Evolutionary conservation across 92 coral and sea anemone genomes (phyloP).

Genomic region (Epizoanthus scotinus): DNA sequence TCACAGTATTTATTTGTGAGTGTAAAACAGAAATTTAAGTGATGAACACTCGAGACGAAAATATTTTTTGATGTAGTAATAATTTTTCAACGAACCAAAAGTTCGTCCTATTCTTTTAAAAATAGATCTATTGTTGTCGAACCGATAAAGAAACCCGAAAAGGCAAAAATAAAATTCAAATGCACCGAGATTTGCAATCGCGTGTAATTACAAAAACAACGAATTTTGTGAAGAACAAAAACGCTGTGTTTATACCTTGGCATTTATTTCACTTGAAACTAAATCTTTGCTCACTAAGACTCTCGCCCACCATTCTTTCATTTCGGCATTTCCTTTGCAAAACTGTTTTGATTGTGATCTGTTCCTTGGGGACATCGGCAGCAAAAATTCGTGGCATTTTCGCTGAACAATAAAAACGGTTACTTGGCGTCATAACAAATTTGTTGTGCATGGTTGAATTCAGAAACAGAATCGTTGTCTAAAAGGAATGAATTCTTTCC

Average conservation of each 20-base stretch:
- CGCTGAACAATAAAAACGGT: not conserved
- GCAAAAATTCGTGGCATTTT: conserved; percentile 11
- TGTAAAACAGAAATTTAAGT: no score
- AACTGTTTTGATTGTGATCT: not conserved
- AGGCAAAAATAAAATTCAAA: not conserved
- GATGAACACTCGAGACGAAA: not conserved
- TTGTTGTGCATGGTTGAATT: no score
- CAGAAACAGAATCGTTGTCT: no score
- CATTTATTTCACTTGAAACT: conserved; percentile 1
- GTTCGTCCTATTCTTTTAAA: not conserved
- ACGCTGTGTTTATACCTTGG: no score
- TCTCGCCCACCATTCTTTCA: not conserved
- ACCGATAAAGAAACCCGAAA: not conserved
- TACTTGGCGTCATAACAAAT: no score
- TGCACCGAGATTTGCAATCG: not conserved
- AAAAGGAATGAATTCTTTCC: no score
- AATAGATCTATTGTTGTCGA: not conserved
- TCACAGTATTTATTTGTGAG: no score
- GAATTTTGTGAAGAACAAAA: conserved; percentile 5
- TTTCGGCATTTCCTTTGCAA: not conserved
- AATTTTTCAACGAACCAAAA: not conserved
- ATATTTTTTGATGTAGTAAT: not conserved
- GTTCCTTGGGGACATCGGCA: not conserved
- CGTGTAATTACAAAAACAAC: no score
- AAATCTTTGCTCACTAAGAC: not conserved